Evolutionary conservation across 1,140 invertebrate genomes (phyloP).

Genomic region (Prorops nasuta): DNA sequence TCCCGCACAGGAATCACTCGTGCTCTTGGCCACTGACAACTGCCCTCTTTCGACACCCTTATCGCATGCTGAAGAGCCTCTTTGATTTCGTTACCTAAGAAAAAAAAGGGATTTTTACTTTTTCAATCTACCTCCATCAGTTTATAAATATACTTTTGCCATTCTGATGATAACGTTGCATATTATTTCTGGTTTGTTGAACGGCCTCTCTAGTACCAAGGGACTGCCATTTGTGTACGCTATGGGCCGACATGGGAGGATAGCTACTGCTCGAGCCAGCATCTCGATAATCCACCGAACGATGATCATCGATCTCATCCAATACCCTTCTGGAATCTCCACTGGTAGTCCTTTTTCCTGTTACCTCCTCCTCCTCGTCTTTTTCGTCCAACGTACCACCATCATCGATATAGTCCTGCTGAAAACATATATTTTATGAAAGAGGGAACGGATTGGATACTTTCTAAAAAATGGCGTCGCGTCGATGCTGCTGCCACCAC

Average conservation of each 20-base stretch:
- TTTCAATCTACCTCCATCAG: no score
- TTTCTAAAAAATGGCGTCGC: background rate
- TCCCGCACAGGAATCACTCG: conserved; percentile 64
- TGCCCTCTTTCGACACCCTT: conserved; percentile 60
- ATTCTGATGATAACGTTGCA: conserved; percentile 30
- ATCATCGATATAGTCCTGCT: conserved; percentile 42
- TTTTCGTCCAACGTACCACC: no score
- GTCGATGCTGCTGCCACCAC: background rate
- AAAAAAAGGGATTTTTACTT: conserved; percentile 19
- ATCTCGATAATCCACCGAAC: no score
- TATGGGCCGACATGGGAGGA: conserved; percentile 45
- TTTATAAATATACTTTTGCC: conserved; percentile 36
- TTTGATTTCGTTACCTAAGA: conserved; percentile 44
- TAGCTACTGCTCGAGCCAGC: no score
- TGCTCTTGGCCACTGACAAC: conserved; percentile 63
- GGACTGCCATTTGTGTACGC: conserved; percentile 43
- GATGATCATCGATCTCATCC: no score
- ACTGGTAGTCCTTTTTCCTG: no score
- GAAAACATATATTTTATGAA: background rate
- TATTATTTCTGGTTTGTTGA: conserved; percentile 38
- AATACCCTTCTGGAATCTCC: no score
- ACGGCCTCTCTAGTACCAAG: conserved; percentile 45
- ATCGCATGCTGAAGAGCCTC: conserved; percentile 61
- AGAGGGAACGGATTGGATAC: background rate
- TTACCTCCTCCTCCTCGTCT: conserved; percentile 25